phyloP scores from a whole-genome alignment of 2,797 vertebrate species.

The Gadopsis bispinosus region DNA sequence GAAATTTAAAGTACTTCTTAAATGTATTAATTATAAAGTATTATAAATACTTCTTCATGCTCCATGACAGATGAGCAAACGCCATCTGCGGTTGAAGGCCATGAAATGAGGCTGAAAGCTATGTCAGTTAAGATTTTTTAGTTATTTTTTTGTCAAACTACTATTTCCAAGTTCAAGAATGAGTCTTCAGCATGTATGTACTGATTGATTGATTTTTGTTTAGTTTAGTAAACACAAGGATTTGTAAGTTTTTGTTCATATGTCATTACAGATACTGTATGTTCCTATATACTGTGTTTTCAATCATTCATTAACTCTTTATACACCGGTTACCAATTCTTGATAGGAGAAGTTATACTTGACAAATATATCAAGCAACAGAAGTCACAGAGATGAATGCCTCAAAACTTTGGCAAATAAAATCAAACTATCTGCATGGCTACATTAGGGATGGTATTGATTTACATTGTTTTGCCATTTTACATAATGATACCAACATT shows the following conservation, averaged over 20 bases:
- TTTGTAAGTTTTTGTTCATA: background rate
- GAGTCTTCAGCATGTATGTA: background rate
- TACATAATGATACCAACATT: background rate
- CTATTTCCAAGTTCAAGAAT: background rate
- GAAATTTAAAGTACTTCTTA: background rate
- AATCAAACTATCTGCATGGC: constrained; percentile 4
- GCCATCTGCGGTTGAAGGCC: background rate
- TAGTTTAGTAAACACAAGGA: background rate
- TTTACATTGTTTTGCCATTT: background rate
- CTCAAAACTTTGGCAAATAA: constrained; percentile 12
- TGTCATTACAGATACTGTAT: background rate
- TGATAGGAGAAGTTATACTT: background rate
- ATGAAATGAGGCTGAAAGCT: background rate
- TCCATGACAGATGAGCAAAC: background rate
- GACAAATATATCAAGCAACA: background rate
- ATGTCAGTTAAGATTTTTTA: background rate
- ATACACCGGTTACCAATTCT: background rate
- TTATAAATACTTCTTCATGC: background rate
- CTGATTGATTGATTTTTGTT: background rate
- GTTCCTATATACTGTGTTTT: background rate
- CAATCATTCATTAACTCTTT: background rate
- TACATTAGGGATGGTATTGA: background rate
- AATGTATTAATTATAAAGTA: background rate
- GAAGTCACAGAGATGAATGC: background rate
- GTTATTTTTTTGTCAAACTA: background rate